Percentiles rank a stretch among this genome's conserved stretches.
These are phyloP conservation scores for Trichonephila clavipes DNA, from an alignment of 1,140 invertebrate genomes.

Conservation along the genomic window DNA sequence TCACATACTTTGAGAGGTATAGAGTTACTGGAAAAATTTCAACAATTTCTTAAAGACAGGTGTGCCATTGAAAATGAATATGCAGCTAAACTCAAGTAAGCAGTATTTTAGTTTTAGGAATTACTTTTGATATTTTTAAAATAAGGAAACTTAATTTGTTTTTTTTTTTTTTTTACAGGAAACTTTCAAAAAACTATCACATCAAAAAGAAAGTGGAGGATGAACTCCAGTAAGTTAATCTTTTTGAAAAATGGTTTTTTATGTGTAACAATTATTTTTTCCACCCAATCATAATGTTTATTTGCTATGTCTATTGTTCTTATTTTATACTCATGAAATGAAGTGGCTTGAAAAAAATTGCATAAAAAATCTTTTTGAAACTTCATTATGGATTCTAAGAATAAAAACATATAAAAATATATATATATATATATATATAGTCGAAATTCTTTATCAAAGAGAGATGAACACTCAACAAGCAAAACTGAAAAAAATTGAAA, in stretches of 20 bases:
- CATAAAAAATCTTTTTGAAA: too few species aligned
- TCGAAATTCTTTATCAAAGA: too few species aligned
- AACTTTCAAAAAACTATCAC: conserved; percentile 96
- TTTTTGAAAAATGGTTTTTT: background rate
- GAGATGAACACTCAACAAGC: too few species aligned
- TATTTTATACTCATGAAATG: too few species aligned
- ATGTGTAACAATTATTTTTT: background rate
- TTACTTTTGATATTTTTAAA: conserved; percentile 10
- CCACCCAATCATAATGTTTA: background rate
- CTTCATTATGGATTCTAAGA: too few species aligned
- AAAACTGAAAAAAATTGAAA: too few species aligned
- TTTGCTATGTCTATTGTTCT: background rate
- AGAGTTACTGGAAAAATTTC: conserved; percentile 97
- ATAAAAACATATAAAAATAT: too few species aligned
- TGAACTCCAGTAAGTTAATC: conserved; percentile 82
- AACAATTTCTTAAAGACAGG: conserved; percentile 95
- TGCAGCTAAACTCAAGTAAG: conserved; percentile 90
- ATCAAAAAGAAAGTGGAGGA: conserved; percentile 99
- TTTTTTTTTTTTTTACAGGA: conserved; percentile 81
- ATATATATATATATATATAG: too few species aligned
- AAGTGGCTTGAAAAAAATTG: too few species aligned
- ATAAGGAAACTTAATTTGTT: background rate
- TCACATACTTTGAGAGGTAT: conserved; percentile 98
- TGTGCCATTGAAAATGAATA: conserved; percentile 97
- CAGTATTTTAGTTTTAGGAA: background rate